A percentile compares a stretch with the other conserved stretches of the same genome.
Evolutionary conservation across 1,140 invertebrate genomes (phyloP).

Genomic region (Oryzaephilus surinamensis): DNA sequence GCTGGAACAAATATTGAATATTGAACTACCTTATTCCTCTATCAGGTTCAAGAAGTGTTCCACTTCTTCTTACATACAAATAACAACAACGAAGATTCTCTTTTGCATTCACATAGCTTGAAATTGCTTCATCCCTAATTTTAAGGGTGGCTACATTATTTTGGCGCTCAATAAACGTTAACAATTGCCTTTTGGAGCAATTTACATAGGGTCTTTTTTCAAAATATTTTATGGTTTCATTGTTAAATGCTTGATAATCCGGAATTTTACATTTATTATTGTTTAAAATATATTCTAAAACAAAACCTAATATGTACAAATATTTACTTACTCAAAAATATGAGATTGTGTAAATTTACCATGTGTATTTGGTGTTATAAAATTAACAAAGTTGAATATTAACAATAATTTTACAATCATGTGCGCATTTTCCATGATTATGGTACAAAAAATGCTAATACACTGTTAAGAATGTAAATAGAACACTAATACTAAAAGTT

Average conservation of each 20-base stretch:
- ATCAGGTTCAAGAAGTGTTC: constrained; percentile 12
- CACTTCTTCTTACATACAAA: constrained; percentile 13
- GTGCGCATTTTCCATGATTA: too few relatives aligned
- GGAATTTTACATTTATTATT: constrained; percentile 58
- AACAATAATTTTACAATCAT: too few relatives aligned
- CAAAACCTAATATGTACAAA: too few relatives aligned
- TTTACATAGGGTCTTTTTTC: constrained; percentile 43
- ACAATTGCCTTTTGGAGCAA: constrained; percentile 38
- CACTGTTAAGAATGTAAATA: too few relatives aligned
- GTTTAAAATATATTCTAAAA: constrained; percentile 51
- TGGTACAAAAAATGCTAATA: too few relatives aligned
- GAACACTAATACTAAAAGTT: too few relatives aligned
- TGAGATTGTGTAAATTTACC: too few relatives aligned
- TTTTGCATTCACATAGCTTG: constrained; percentile 18
- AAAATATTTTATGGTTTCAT: constrained; percentile 51
- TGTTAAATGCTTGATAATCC: constrained; percentile 54
- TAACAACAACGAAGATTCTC: constrained; percentile 17
- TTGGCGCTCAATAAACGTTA: constrained; percentile 24
- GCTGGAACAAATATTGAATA: background rate
- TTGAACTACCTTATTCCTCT: constrained; percentile 16
- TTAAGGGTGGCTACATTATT: constrained; percentile 20
- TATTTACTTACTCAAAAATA: too few relatives aligned
- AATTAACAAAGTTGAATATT: too few relatives aligned
- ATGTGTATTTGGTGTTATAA: too few relatives aligned
- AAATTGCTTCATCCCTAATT: constrained; percentile 16